A percentile compares a stretch with the other conserved stretches of the same genome.
These are phyloP conservation scores for Aricia artaxerxes DNA, from an alignment of 2,888 invertebrate species.

Conservation along the genomic window DNA sequence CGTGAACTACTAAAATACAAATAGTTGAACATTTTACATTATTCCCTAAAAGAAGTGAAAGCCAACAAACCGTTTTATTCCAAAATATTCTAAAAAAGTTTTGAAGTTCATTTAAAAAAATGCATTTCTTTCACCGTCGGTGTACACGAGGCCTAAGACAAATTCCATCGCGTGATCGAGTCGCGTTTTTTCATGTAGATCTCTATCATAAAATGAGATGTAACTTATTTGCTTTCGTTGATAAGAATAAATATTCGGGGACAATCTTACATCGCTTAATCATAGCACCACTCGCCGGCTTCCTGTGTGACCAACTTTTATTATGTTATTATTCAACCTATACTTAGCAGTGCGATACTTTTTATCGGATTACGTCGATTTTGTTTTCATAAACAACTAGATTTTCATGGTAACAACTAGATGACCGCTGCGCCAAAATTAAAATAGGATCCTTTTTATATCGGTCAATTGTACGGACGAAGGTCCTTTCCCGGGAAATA, in stretches of 20 bases:
- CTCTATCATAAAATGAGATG: constrained; percentile 65
- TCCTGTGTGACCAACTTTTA: constrained; percentile 30
- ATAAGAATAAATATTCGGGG: constrained; percentile 27
- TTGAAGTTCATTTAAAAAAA: too few species aligned
- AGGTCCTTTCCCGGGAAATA: too few species aligned
- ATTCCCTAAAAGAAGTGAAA: too few species aligned
- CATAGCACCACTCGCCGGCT: constrained; percentile 23
- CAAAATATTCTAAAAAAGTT: neutral
- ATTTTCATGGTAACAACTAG: too few species aligned
- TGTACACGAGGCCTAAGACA: constrained; percentile 25
- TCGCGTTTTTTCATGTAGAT: constrained; percentile 57
- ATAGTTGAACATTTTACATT: too few species aligned
- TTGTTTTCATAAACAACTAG: neutral
- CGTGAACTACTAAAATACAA: too few species aligned
- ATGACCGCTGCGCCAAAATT: too few species aligned
- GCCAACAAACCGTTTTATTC: neutral
- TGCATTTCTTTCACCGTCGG: neutral
- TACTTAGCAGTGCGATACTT: constrained; percentile 1
- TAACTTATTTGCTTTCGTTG: constrained; percentile 57
- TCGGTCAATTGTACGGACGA: too few species aligned
- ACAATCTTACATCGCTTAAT: constrained; percentile 29
- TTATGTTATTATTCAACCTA: constrained; percentile 27
- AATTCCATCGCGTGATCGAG: constrained; percentile 54
- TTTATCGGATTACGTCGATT: neutral
- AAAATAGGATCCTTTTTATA: too few species aligned